A percentile compares a stretch with the other conserved stretches of the same genome.
Conservation (phyloP, 2,113 vertebrate species). For the Cnemophilus loriae region DNA sequence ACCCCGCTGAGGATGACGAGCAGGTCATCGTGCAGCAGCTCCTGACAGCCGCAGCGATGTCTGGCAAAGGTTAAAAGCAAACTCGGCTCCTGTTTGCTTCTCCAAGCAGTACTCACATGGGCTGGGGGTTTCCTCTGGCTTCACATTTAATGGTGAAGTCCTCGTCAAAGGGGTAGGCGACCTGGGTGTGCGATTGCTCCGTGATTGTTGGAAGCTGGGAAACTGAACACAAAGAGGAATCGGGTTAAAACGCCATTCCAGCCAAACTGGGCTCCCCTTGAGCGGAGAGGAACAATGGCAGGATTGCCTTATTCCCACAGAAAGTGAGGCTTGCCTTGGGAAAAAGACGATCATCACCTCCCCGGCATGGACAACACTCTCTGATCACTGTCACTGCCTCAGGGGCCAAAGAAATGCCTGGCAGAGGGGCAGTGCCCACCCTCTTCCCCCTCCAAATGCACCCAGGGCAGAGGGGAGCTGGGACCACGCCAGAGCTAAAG, state of each 20-base stretch:
- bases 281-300: not conserved
- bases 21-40: not conserved
- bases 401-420: not conserved
- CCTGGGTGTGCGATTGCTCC: conserved; percentile 78
- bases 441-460: fast-evolving
- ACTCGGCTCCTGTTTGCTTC: not conserved
- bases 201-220: conserved; percentile 90
- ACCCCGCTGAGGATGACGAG: not conserved
- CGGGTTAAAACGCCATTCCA: not conserved
- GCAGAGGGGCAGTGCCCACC: not conserved
- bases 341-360: not conserved
- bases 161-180: conserved; percentile 92
- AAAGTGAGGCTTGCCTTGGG: not conserved
- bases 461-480: not conserved
- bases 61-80: not conserved
- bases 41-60: not conserved
- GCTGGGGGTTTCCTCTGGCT: conserved; percentile 89
- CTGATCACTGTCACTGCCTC: not conserved
- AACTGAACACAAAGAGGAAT: conserved; percentile 70
- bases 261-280: not conserved
- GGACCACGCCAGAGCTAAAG: not conserved
- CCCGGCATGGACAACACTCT: fast-evolving
- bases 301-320: not conserved
- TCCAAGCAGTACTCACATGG: conserved; percentile 77
- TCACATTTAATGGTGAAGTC: conserved; percentile 88